Base-by-base conservation (phyloP, 1,140 invertebrate species). In the Lasaia peninsularis region DNA sequence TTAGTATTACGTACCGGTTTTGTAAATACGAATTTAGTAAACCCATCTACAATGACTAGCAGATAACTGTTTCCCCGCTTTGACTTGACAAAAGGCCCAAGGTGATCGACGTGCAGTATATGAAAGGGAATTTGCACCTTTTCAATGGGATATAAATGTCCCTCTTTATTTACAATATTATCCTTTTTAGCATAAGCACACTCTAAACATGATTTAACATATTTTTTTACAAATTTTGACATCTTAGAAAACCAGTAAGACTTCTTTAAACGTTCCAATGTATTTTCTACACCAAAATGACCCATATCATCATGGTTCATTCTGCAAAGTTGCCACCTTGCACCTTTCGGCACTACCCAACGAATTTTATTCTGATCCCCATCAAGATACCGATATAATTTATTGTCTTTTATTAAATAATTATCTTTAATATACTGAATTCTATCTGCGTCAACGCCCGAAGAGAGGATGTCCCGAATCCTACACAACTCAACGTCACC, bases 241-340 rank as follows among this genome's bases (percentile, higher is more conserved):
- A 40, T 40, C n/a, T 40, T 40, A 40, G 35, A 1, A 40, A 12
- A 12, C 35, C 35, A 12, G 16, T 40, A 40, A 28, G 24, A 28
- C 24, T 51, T 63, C 40, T 68, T 56, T 24, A 76, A 56, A 8
- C 60, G 58, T 35, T 71, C 51, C 14, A 65, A 11, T 12, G 62
- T 61, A 31, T 74, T 63, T 51, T 73, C 60, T 4, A 59, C 24
- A 4, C 64, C 61, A 40, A 69, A 52, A 54, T 70, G 60, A 10
- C 69, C 63, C 12, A 66, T 56, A 10, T 73, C 63, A 56, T 72
- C 61, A 24, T 72, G 70, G 35, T 67, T 65, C 11, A 59, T 50
- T 2, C 34, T 24, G 12, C 48, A 58, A 9, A 73, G 1, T 11
- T 63, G 60, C 60, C 62, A 73, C 9, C 63, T 58, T 12, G 57